Percentiles rank a stretch among this genome's conserved stretches.
Conservation (phyloP, 2,888 invertebrate genomes). For the Ophion ventricosus region DNA sequence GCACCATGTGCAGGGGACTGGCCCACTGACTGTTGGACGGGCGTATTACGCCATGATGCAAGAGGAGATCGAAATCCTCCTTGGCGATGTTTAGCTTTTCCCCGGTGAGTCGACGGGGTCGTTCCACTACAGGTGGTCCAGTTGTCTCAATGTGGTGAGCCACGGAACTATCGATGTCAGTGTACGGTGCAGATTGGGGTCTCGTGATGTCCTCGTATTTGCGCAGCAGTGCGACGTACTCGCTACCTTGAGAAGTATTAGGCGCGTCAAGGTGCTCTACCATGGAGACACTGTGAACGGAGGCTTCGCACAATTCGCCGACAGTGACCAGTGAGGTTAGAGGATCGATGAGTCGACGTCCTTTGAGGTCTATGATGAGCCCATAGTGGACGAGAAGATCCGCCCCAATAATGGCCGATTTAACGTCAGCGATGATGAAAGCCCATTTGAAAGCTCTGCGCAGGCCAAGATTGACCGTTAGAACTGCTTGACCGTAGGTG, state of each 20-base stretch:
- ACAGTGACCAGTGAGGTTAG: neutral
- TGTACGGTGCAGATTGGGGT: neutral
- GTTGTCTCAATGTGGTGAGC: neutral
- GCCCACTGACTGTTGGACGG: slow-evolving; percentile 15
- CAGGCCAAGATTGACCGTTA: no score
- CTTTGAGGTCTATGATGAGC: no score
- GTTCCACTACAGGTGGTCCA: neutral
- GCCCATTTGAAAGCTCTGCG: no score
- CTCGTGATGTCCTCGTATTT: neutral
- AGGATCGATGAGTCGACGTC: neutral
- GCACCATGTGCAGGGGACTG: slow-evolving; percentile 12
- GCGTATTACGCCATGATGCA: neutral
- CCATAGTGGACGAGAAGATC: no score
- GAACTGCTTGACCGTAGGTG: no score
- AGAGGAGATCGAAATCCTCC: neutral
- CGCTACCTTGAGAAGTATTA: neutral
- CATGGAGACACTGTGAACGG: neutral
- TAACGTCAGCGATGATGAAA: no score
- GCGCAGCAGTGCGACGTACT: neutral
- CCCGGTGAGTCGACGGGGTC: neutral
- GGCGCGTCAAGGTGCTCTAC: neutral
- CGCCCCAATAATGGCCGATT: no score
- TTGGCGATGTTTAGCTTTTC: neutral
- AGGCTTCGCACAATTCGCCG: neutral
- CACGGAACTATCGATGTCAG: neutral